Evolutionary conservation across 2,113 vertebrate genomes (phyloP), one percentile per base, ranked within the genome.

Genomic region (Lynx canadensis): DNA sequence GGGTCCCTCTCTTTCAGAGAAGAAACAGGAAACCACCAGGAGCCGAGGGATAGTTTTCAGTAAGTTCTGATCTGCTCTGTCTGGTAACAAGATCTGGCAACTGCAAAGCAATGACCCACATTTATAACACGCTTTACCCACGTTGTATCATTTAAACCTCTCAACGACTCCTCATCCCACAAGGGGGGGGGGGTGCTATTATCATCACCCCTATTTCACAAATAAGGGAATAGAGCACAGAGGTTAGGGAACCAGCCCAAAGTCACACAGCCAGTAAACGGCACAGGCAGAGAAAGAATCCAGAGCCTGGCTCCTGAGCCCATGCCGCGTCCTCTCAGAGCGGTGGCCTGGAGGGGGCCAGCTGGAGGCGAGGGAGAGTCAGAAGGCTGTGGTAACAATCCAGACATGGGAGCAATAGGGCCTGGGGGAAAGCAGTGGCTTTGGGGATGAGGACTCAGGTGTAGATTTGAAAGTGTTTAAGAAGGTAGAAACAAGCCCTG

Each of bases 1-100:
- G 78, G 88, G 38, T 5, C 45, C 88, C 83, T 33, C 31, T 69
- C 52, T 29, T 41, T 78, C 94, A 23, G 63, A 91, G 85, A 41
- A 90, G 95, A 94, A 96, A 79, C 85, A 16, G 74, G 90, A 76
- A 96, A 29, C 23, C 8, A 6, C 71, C 25, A 55, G 81, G 48
- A 57, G 33, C 65, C 29, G 16, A 15, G 33, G 38, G 36, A 74
- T n/a, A 18, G 52, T 31, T 65, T 57, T 50, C 25, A 68, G 74
- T 38, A 91, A 36, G 57, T 50, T 19, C 18, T 7, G 45, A 52
- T 21, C n/a, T 16, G 50, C 29, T 71, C 27, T 65, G 55, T 38
- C 50, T 79, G 36, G 18, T 38, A 16, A 68, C 4, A 7, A 90
- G 31, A 33, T 60, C 52, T 14, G 84, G 41, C 25, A 69, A 48